Conservation (phyloP, 2,888 invertebrate genomes). For the Bellardia pandia region DNA sequence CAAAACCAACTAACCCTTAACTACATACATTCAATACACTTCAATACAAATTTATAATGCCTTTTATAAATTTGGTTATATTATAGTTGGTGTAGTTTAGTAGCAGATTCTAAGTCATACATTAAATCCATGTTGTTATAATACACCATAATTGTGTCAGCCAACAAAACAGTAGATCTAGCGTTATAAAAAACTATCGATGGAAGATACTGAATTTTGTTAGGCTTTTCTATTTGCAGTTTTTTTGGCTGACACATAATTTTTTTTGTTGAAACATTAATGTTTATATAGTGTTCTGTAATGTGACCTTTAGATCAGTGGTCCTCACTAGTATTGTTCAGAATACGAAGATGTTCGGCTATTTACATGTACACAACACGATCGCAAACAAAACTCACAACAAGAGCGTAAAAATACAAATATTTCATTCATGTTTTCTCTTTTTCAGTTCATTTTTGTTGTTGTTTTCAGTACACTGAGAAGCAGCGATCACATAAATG, state of each 20-base stretch:
- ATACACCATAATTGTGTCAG: conserved; percentile 46
- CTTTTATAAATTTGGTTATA: background rate
- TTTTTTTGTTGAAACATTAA: background rate
- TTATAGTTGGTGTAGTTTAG: background rate
- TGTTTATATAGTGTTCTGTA: background rate
- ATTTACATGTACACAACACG: too few species aligned
- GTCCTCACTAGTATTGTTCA: too few species aligned
- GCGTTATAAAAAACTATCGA: background rate
- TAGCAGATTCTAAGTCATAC: background rate
- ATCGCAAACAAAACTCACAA: too few species aligned
- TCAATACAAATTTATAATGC: background rate
- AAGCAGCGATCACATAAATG: too few species aligned
- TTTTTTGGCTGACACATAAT: background rate
- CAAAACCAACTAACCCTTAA: background rate
- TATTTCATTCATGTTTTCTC: too few species aligned
- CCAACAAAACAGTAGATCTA: background rate
- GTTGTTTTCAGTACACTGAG: too few species aligned
- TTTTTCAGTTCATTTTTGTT: too few species aligned
- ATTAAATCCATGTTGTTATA: conserved; percentile 36
- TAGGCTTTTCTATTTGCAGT: background rate
- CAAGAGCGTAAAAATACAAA: too few species aligned
- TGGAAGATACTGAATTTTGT: background rate
- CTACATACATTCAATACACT: background rate
- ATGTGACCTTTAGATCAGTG: too few species aligned
- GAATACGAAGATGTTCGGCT: too few species aligned